phyloP scores from a whole-genome alignment of 1,140 invertebrate species.

The Hylyphantes graminicola region DNA sequence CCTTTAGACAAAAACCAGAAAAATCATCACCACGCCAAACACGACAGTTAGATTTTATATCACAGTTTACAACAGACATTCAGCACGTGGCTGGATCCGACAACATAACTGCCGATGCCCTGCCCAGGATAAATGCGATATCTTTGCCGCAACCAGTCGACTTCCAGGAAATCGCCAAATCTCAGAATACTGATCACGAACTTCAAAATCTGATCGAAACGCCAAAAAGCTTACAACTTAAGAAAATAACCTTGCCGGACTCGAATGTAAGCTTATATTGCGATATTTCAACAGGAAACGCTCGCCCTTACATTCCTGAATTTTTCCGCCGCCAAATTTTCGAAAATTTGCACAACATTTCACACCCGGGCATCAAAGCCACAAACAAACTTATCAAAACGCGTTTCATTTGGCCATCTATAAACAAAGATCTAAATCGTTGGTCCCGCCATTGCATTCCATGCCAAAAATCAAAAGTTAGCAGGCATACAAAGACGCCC shows the following conservation, averaged over 20 bases:
- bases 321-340: conserved; percentile 33
- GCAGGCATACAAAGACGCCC: conserved; percentile 49
- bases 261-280: conserved; percentile 7
- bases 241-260: neutral
- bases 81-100: neutral
- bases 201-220: neutral
- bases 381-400: conserved; percentile 14
- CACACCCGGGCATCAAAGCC: conserved; percentile 40
- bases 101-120: neutral
- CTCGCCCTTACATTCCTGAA: conserved; percentile 26
- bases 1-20: neutral
- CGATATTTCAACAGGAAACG: conserved; percentile 9
- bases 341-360: conserved; percentile 12
- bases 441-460: conserved; percentile 11
- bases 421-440: conserved; percentile 2
- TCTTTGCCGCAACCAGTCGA: neutral
- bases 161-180: neutral
- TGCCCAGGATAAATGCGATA: neutral
- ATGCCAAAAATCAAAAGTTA: conserved; percentile 51
- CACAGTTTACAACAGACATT: neutral
- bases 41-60: neutral
- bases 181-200: neutral
- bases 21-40: neutral
- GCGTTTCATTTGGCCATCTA: conserved; percentile 23
- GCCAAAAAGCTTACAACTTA: neutral